These are phyloP conservation scores for Leucoptera coffeella DNA, from an alignment of 2,888 invertebrate genomes.

Conservation along the genomic window DNA sequence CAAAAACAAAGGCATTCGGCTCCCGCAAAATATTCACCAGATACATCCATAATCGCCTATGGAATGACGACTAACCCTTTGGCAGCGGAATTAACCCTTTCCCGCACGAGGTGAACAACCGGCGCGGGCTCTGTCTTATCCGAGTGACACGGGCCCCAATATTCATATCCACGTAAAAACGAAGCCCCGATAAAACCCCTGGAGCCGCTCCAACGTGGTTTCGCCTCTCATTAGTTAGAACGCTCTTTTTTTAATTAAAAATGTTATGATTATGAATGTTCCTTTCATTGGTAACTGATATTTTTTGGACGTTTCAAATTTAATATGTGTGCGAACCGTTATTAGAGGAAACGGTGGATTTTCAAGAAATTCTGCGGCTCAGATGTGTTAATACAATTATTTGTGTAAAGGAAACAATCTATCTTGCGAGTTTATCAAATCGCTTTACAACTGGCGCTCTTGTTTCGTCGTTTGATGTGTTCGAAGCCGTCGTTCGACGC, in stretches of 20 bases:
- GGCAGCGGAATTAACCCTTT: conserved; percentile 40
- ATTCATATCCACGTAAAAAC: conserved; percentile 26
- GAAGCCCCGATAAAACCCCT: conserved; percentile 21
- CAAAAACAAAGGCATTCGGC: conserved; percentile 27
- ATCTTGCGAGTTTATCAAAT: too few species aligned
- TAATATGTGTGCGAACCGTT: conserved; percentile 2
- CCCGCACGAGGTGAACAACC: conserved; percentile 43
- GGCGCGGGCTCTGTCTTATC: conserved; percentile 14
- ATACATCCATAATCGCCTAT: conserved; percentile 20
- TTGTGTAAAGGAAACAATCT: too few species aligned
- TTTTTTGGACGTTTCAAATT: conserved; percentile 12
- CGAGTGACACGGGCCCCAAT: conserved; percentile 26
- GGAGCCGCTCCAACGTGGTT: conserved; percentile 25
- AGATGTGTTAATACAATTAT: too few species aligned
- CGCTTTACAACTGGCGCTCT: too few species aligned
- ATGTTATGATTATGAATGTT: too few species aligned
- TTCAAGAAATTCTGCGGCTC: too few species aligned
- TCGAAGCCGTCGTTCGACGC: too few species aligned
- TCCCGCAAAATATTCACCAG: conserved; percentile 20
- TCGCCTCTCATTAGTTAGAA: conserved; percentile 21
- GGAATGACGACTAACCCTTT: conserved; percentile 24
- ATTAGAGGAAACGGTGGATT: too few species aligned
- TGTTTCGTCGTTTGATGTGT: too few species aligned
- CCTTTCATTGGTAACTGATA: not conserved
- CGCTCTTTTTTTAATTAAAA: conserved; percentile 24